These are phyloP conservation scores for Cylas formicarius DNA, from an alignment of 1,140 invertebrate species.

Conservation along the genomic window DNA sequence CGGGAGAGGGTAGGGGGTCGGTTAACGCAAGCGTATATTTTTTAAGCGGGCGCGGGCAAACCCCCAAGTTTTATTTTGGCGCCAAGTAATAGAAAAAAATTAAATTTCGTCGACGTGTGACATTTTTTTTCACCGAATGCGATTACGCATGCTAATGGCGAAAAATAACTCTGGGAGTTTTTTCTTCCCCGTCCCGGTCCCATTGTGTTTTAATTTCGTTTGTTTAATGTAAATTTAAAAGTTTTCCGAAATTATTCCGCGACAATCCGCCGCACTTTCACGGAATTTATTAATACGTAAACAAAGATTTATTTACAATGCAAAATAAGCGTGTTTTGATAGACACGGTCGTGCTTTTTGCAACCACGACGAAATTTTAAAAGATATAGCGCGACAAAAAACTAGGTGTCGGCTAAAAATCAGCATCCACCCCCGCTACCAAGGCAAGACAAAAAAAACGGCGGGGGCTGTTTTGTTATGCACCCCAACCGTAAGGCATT, in stretches of 20 bases:
- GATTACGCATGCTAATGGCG: no score
- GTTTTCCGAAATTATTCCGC: conserved; percentile 23
- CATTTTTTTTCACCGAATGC: no score
- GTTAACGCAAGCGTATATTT: no score
- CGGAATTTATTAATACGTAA: conserved; percentile 30
- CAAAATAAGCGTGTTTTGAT: conserved; percentile 37
- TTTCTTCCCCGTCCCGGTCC: conserved; percentile 11
- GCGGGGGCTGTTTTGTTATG: conserved; percentile 41
- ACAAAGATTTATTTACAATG: conserved; percentile 35
- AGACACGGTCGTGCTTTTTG: conserved; percentile 17
- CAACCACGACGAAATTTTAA: conserved; percentile 21
- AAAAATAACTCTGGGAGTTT: no score
- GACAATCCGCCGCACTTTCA: conserved; percentile 9
- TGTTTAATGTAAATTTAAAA: conserved; percentile 26
- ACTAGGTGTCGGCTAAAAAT: conserved; percentile 30
- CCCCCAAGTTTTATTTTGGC: no score
- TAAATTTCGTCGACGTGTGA: no score
- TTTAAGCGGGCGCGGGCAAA: no score
- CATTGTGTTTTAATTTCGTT: conserved; percentile 25
- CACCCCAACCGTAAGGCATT: conserved; percentile 32
- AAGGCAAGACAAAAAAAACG: conserved; percentile 34
- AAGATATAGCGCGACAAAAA: conserved; percentile 15
- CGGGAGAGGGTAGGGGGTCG: no score
- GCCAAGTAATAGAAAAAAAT: no score
- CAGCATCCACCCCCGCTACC: no score